These are phyloP conservation scores for Pyrochroa serraticornis DNA, from an alignment of 2,888 invertebrate genomes.

Conservation along the genomic window DNA sequence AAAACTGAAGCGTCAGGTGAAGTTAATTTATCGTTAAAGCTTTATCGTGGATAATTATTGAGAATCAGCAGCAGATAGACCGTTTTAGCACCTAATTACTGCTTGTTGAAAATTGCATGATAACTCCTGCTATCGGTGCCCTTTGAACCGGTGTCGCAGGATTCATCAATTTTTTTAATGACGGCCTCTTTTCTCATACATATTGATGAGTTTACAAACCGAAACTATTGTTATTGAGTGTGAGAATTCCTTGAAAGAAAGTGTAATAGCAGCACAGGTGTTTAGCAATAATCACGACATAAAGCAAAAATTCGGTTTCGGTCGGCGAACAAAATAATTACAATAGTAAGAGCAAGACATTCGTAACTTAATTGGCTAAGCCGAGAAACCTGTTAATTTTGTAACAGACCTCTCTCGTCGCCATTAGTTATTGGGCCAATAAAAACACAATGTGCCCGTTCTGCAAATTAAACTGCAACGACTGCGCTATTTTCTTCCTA, in stretches of 20 bases:
- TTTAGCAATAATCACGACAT: constrained; percentile 16
- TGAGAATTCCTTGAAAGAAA: constrained; percentile 19
- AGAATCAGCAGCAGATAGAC: too few relatives aligned
- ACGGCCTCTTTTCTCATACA: too few relatives aligned
- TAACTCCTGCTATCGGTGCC: too few relatives aligned
- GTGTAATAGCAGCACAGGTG: background rate
- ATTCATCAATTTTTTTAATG: too few relatives aligned
- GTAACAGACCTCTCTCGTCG: background rate
- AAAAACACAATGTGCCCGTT: constrained; percentile 3
- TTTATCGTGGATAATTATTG: too few relatives aligned
- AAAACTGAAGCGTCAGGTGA: too few relatives aligned
- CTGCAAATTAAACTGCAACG: background rate
- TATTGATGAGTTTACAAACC: too few relatives aligned
- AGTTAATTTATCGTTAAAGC: too few relatives aligned
- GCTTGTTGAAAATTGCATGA: too few relatives aligned
- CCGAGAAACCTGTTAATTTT: constrained; percentile 16
- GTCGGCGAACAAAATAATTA: constrained; percentile 15
- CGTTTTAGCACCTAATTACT: too few relatives aligned
- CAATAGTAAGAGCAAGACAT: background rate
- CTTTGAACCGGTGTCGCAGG: too few relatives aligned
- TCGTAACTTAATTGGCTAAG: constrained; percentile 21
- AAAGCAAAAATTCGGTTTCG: constrained; percentile 11
- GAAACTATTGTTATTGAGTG: background rate
- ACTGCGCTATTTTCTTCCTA: background rate
- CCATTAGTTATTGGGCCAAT: constrained; percentile 1